Evolutionary conservation across 2,888 invertebrate species (phyloP).

Genomic region (Crossocerus cetratus): DNA sequence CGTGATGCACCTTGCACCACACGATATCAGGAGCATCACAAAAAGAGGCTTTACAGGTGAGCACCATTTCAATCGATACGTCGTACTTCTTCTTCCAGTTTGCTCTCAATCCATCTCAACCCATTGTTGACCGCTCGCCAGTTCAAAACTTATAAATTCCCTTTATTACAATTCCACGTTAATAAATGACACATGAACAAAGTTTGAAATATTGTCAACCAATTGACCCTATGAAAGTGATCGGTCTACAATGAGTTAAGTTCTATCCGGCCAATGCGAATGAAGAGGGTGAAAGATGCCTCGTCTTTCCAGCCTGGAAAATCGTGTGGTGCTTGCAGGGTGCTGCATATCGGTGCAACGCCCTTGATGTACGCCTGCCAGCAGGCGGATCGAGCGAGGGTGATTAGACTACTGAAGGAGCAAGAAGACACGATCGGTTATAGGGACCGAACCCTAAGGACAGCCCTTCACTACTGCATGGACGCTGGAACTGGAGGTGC

Average conservation of each 20-base stretch:
- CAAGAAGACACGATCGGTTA: conserved; percentile 83
- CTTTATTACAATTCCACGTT: no score
- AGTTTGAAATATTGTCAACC: no score
- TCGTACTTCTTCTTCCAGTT: conserved; percentile 21
- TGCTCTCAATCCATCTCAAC: no score
- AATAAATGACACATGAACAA: no score
- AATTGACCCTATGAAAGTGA: no score
- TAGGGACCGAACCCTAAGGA: conserved; percentile 89
- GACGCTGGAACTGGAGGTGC: conserved; percentile 80
- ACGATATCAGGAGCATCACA: conserved; percentile 59
- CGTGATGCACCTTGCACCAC: conserved; percentile 36
- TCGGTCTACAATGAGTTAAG: no score
- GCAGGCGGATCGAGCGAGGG: conserved; percentile 88
- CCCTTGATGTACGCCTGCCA: conserved; percentile 95
- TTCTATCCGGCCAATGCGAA: no score
- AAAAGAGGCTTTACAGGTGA: conserved; percentile 71
- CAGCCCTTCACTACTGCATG: conserved; percentile 96
- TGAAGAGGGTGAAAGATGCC: neutral
- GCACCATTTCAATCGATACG: conserved; percentile 35
- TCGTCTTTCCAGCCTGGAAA: neutral
- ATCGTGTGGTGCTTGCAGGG: conserved; percentile 60
- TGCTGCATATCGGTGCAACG: conserved; percentile 83
- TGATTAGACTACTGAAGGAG: conserved; percentile 85
- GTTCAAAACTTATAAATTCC: no score
- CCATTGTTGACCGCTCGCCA: no score